Conservation (phyloP, 2,797 vertebrate species). For the Hoplostethus mediterraneus region DNA sequence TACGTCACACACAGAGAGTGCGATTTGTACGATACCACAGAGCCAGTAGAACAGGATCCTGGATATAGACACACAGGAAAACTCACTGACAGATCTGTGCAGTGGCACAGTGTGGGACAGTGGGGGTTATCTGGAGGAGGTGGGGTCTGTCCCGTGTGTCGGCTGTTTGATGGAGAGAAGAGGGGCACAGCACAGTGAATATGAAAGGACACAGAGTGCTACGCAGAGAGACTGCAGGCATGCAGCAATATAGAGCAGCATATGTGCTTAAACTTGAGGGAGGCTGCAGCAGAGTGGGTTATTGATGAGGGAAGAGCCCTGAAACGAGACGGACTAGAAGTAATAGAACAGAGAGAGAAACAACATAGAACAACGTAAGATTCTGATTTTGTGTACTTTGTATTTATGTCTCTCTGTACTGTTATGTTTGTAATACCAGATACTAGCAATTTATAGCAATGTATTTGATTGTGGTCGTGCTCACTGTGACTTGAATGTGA, state of each 20-base stretch:
- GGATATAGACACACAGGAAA: constrained; percentile 39
- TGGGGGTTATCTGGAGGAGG: constrained; percentile 67
- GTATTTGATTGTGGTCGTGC: neutral
- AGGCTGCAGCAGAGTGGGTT: constrained; percentile 66
- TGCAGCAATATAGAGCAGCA: constrained; percentile 67
- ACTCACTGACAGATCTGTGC: constrained; percentile 44
- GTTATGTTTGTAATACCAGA: constrained; percentile 14
- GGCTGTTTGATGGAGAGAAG: constrained; percentile 70
- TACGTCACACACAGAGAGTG: constrained; percentile 3
- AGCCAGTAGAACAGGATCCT: constrained; percentile 25
- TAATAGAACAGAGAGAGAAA: constrained; percentile 5
- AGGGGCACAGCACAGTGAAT: constrained; percentile 69
- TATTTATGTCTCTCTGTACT: constrained; percentile 1
- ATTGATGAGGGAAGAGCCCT: constrained; percentile 67
- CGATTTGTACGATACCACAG: constrained; percentile 16
- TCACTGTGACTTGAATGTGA: constrained; percentile 13
- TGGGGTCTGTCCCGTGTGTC: constrained; percentile 79
- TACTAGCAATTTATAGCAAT: constrained; percentile 3
- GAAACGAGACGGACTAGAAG: constrained; percentile 25
- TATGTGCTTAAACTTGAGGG: constrained; percentile 59
- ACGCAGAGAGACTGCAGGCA: constrained; percentile 72
- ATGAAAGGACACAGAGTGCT: constrained; percentile 67
- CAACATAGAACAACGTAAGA: constrained; percentile 1
- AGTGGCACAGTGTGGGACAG: constrained; percentile 54
- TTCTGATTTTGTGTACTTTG: neutral